Evolutionary conservation across 2,113 vertebrate genomes (phyloP), one percentile per base, ranked within the genome.

Genomic region (Zosterops borbonicus): DNA sequence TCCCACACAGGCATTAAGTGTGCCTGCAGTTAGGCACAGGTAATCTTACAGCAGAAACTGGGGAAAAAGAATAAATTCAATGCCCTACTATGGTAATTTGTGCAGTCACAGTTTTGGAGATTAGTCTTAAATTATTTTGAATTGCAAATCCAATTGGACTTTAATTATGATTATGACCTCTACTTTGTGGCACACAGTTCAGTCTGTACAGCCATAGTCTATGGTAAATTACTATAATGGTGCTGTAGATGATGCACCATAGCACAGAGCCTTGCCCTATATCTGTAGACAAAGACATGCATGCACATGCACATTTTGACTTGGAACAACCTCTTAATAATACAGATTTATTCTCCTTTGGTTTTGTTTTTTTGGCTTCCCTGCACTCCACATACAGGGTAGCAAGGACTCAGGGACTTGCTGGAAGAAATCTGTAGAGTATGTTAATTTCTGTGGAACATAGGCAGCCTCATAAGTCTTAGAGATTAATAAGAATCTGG

Each of bases 401-500:
- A 87, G 68, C 80, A 42, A 91, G 53, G 73, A 95, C 73, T 65
- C 76, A 33, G 71, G 73, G 94, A 96, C 94, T 97, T 79, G 92
- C 91, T 96, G 84, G 95, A 95, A 96, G 96, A 97, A 98, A 96
- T 97, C 94, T 95, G 94, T 97, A 94, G 95, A 98, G 97, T 98
- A 98, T 98, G 98, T 98, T 98, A 98, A 98, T 98, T 98, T 98
- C 96, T 96, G 94, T 97, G 95, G 97, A 97, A 98, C 84, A 96
- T 97, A 96, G 95, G 96, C 96, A 87, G 97, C 93, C 96, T 97
- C 97, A 98, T 98, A 98, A 98, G 94, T 98, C 98, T 97, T 97
- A 95, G 98, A 98, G 98, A 98, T 98, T 98, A 98, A 98, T 98
- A 98, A 98, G 97, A 97, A 98, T 97, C 98, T 97, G 91, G 96